These are phyloP conservation scores for Leptopilina myrica DNA, from an alignment of 2,888 invertebrate species.

Conservation along the genomic window DNA sequence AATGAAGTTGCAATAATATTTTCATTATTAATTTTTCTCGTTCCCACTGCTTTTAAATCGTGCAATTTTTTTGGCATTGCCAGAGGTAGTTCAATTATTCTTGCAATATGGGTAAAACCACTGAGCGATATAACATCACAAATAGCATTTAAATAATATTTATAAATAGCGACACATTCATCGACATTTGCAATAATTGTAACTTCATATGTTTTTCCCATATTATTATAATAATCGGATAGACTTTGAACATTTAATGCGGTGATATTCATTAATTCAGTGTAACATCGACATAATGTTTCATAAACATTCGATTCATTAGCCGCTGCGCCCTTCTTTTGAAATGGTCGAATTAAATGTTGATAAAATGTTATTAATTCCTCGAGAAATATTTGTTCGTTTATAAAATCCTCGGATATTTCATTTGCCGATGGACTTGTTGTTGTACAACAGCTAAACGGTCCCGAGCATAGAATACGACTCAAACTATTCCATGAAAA, in stretches of 20 bases:
- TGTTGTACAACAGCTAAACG: constrained; percentile 70
- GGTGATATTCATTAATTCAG: constrained; percentile 83
- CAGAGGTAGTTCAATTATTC: constrained; percentile 81
- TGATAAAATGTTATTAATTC: constrained; percentile 82
- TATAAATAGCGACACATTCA: constrained; percentile 85
- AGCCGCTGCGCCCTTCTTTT: constrained; percentile 81
- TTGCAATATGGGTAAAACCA: constrained; percentile 83
- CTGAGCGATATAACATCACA: constrained; percentile 86
- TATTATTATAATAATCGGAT: constrained; percentile 83
- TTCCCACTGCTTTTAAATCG: constrained; percentile 79
- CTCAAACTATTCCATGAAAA: constrained; percentile 7
- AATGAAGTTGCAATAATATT: constrained; percentile 80
- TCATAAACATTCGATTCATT: constrained; percentile 82
- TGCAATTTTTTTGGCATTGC: constrained; percentile 79
- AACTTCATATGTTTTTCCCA: constrained; percentile 82
- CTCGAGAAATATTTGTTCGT: constrained; percentile 85
- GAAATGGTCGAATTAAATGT: constrained; percentile 81
- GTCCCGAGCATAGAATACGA: constrained; percentile 68
- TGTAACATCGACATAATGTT: constrained; percentile 82
- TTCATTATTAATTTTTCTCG: constrained; percentile 79
- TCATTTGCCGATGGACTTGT: constrained; percentile 65
- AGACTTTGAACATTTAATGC: constrained; percentile 84
- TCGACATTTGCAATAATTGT: constrained; percentile 84
- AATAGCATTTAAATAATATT: constrained; percentile 83
- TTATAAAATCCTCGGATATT: constrained; percentile 76